Evolutionary conservation across 2,888 invertebrate genomes (phyloP).

Genomic region (Calliphora vomitoria): DNA sequence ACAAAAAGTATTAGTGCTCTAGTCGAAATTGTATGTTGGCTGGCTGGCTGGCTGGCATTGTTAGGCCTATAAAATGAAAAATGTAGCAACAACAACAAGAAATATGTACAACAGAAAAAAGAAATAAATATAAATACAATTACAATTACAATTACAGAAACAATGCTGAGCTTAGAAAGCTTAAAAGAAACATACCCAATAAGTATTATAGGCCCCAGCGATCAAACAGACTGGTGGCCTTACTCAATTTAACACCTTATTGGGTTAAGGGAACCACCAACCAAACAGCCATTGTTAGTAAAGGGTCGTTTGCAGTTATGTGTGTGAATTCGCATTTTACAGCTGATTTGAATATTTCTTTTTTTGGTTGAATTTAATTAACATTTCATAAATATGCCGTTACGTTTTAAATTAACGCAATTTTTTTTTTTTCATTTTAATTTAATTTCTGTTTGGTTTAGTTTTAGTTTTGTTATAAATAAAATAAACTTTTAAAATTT

Average conservation of each 20-base stretch:
- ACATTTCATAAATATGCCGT: constrained; percentile 25
- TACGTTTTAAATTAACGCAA: constrained; percentile 27
- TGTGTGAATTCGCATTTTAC: background rate
- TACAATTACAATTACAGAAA: background rate
- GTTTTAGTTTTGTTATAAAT: constrained; percentile 13
- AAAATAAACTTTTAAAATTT: constrained; percentile 35
- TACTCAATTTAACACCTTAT: constrained; percentile 15
- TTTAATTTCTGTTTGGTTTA: too few relatives aligned
- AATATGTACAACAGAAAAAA: background rate
- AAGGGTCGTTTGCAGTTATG: background rate
- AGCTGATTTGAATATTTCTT: constrained; percentile 15
- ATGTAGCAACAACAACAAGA: background rate
- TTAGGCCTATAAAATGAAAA: constrained; percentile 9
- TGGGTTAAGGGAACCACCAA: background rate
- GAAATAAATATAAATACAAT: background rate
- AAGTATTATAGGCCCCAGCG: background rate
- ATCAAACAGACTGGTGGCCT: background rate
- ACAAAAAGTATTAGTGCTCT: background rate
- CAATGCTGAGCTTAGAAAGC: background rate
- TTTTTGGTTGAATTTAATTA: constrained; percentile 8
- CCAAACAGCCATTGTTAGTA: background rate
- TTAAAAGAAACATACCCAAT: background rate
- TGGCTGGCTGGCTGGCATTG: background rate
- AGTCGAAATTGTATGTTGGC: background rate
- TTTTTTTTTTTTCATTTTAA: background rate